Evolutionary conservation across 2,797 vertebrate species (phyloP).

Genomic region (Cyprinodon diabolis): DNA sequence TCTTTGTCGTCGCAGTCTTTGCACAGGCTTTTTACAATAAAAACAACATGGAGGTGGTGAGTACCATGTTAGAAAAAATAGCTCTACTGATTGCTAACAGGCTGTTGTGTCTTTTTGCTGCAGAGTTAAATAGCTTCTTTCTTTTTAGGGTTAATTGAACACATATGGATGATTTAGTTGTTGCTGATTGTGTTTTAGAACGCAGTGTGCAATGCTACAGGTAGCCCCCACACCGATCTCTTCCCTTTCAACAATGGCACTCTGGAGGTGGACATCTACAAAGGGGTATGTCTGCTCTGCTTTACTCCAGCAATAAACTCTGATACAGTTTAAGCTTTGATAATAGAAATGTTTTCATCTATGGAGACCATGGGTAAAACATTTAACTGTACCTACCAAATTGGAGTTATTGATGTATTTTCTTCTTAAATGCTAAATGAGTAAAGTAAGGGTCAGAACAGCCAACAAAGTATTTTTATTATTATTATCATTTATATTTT

Average conservation of each 20-base stretch:
- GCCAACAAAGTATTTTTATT: no score
- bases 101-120: background rate
- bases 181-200: slow-evolving; percentile 67
- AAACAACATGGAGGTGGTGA: slow-evolving; percentile 88
- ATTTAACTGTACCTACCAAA: background rate
- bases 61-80: slow-evolving; percentile 48
- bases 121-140: background rate
- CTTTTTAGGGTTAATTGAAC: background rate
- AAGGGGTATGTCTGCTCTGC: slow-evolving; percentile 84
- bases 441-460: no score
- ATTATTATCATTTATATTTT: no score
- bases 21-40: slow-evolving; percentile 89
- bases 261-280: slow-evolving; percentile 93
- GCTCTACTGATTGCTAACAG: no score
- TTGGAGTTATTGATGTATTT: no score
- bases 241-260: slow-evolving; percentile 86
- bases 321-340: background rate
- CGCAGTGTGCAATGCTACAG: slow-evolving; percentile 73
- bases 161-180: background rate
- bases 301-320: background rate
- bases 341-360: background rate
- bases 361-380: background rate
- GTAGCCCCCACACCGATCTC: slow-evolving; percentile 77
- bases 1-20: slow-evolving; percentile 95
- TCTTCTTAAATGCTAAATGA: background rate